These are phyloP conservation scores for Aleadryas rufinucha DNA, from an alignment of 2,113 vertebrate genomes.

Conservation along the genomic window DNA sequence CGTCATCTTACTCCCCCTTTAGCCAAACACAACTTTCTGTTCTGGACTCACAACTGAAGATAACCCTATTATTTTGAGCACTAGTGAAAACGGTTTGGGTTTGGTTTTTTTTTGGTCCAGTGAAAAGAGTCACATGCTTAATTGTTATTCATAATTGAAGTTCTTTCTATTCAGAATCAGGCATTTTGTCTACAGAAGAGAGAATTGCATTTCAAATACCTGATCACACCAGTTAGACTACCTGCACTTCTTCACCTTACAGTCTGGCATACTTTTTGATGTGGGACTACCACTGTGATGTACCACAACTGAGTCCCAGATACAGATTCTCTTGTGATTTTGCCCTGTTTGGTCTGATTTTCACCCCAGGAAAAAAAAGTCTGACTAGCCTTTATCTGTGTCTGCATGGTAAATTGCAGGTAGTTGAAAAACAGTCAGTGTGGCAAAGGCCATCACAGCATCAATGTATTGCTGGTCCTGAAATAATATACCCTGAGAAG, in stretches of 20 bases:
- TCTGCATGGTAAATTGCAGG: not conserved
- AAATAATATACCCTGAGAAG: not conserved
- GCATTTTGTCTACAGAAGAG: not conserved
- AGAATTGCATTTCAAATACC: not conserved
- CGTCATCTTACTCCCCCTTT: not conserved
- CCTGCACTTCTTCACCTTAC: not conserved
- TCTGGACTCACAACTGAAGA: not conserved
- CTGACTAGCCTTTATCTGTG: not conserved
- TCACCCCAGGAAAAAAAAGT: not conserved
- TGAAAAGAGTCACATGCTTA: not conserved
- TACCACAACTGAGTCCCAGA: not conserved
- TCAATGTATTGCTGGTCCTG: not conserved
- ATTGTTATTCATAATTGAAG: not conserved
- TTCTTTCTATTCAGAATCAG: not conserved
- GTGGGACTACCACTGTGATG: not conserved
- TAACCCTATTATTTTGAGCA: not conserved
- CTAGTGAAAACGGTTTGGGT: not conserved
- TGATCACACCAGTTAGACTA: not conserved
- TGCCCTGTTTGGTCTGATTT: not conserved
- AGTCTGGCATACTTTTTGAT: not conserved
- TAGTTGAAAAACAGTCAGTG: not conserved
- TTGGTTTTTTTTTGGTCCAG: not conserved
- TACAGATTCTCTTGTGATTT: not conserved
- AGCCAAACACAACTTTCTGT: not conserved
- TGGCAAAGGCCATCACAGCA: rapidly evolving